phyloP scores from a whole-genome alignment of 2,797 vertebrate species.

The Peromyscus aztecus region DNA sequence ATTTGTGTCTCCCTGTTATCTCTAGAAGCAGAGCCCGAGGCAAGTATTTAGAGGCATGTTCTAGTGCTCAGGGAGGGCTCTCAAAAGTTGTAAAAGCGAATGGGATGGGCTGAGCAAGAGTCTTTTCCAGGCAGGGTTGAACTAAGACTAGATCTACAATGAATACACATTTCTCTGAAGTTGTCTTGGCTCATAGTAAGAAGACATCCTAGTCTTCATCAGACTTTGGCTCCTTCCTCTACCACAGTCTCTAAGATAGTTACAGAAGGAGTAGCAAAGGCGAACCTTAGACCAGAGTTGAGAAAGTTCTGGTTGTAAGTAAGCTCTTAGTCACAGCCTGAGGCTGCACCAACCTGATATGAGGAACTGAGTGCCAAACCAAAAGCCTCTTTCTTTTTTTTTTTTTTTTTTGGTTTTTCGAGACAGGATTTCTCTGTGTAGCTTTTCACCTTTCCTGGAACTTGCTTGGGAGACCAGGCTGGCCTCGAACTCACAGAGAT shows the following conservation, averaged over 20 bases:
- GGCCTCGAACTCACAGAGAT: no score
- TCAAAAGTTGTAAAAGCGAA: background rate
- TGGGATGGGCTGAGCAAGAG: background rate
- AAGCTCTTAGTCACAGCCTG: background rate
- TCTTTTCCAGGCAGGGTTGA: background rate
- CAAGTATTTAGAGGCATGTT: background rate
- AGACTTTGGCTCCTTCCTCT: background rate
- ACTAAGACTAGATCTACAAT: background rate
- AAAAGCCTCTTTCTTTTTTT: no score
- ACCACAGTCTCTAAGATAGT: background rate
- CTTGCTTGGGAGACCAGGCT: no score
- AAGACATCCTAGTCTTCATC: background rate
- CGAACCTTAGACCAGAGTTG: background rate
- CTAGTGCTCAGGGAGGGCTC: background rate
- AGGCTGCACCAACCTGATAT: background rate
- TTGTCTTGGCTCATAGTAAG: background rate
- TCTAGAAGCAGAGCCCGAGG: conserved; percentile 9
- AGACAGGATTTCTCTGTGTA: no score
- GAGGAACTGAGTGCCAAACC: background rate
- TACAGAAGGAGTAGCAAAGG: background rate
- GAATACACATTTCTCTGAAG: background rate
- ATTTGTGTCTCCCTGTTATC: background rate
- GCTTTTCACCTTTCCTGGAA: no score
- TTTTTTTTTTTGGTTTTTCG: no score
- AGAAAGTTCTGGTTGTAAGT: background rate